Percentiles rank a stretch among this genome's conserved stretches.
phyloP scores from a whole-genome alignment of 2,797 vertebrate genomes.

The Hippocampus kuda region DNA sequence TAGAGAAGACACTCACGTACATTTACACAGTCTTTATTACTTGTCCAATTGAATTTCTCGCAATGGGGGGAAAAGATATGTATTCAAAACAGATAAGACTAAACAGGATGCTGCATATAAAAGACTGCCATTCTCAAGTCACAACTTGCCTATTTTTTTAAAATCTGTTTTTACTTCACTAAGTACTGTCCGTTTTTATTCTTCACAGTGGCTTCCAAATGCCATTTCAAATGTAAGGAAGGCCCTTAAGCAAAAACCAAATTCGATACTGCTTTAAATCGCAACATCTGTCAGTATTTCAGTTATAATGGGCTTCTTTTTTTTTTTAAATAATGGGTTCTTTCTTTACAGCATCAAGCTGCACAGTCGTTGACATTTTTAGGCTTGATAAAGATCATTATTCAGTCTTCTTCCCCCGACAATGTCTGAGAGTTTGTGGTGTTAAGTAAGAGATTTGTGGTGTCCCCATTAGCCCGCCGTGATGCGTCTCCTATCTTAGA shows the following conservation, averaged over 20 bases:
- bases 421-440: slow-evolving; percentile 22
- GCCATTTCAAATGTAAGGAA: neutral
- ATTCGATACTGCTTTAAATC: neutral
- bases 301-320: neutral
- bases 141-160: too few species aligned
- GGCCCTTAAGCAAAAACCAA: neutral
- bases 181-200: too few species aligned
- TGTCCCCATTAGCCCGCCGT: slow-evolving; percentile 43
- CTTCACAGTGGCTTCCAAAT: neutral
- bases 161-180: too few species aligned
- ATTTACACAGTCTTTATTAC: too few species aligned
- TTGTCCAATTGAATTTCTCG: too few species aligned
- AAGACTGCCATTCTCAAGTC: too few species aligned
- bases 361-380: slow-evolving; percentile 1
- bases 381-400: slow-evolving; percentile 42
- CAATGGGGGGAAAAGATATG: too few species aligned
- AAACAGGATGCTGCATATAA: too few species aligned
- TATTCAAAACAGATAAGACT: too few species aligned
- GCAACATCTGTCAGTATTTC: neutral
- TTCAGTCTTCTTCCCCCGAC: slow-evolving; percentile 31
- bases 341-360: neutral
- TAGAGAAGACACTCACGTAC: too few species aligned
- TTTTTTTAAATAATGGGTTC: neutral
- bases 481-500: slow-evolving; percentile 61
- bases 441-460: slow-evolving; percentile 45